A percentile compares a stretch with the other conserved stretches of the same genome.
Conservation (phyloP, 2,797 vertebrate species). For the Gymnodraco acuticeps region DNA sequence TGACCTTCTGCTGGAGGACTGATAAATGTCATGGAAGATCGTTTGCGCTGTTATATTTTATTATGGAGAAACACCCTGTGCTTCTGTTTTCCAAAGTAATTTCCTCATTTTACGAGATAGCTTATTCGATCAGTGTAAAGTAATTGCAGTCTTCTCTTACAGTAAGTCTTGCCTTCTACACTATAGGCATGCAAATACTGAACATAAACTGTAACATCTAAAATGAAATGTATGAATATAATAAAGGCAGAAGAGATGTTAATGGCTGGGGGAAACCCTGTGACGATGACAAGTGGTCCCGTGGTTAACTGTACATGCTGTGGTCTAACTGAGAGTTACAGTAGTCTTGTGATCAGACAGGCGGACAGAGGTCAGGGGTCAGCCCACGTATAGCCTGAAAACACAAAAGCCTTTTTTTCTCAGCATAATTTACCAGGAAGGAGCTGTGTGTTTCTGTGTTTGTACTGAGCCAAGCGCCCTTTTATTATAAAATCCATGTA, state of each 20-base stretch:
- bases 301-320: conserved; percentile 27
- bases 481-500: conserved; percentile 82
- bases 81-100: conserved; percentile 3
- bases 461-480: conserved; percentile 70
- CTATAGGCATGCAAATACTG: conserved; percentile 27
- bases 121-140: background rate
- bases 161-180: background rate
- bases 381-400: conserved; percentile 72
- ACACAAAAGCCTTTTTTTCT: conserved; percentile 79
- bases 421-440: conserved; percentile 74
- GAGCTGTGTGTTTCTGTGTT: conserved; percentile 71
- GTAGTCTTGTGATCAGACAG: conserved; percentile 76
- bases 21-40: background rate
- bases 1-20: background rate
- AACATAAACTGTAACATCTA: conserved; percentile 17
- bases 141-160: background rate
- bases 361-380: conserved; percentile 71
- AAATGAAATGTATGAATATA: conserved; percentile 1
- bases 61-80: background rate
- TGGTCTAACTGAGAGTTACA: conserved; percentile 50
- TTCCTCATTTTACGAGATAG: background rate
- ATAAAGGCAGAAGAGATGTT: background rate
- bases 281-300: conserved; percentile 2
- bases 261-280: conserved; percentile 5
- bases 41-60: background rate